These are phyloP conservation scores for Cygnus buccinator DNA, from an alignment of 2,113 vertebrate genomes.

Conservation along the genomic window DNA sequence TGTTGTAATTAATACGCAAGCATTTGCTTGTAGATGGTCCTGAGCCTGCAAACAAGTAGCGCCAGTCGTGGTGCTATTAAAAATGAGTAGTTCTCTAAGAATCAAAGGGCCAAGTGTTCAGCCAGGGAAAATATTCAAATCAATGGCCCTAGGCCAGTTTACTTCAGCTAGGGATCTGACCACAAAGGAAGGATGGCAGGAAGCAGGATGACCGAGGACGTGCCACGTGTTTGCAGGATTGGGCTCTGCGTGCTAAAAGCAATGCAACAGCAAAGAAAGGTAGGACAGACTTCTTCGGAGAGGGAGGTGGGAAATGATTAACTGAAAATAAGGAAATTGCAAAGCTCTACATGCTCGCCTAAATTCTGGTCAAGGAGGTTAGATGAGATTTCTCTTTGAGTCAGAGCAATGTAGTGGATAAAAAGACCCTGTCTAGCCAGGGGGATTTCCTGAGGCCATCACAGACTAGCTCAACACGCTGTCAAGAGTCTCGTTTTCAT, in stretches of 20 bases:
- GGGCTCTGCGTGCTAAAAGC: rapidly evolving
- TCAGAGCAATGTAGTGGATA: conserved; percentile 75
- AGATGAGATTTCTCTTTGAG: conserved; percentile 74
- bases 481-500: conserved; percentile 77
- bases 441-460: conserved; percentile 82
- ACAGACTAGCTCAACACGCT: conserved; percentile 71
- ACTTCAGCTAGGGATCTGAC: background rate
- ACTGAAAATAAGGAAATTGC: conserved; percentile 55
- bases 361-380: conserved; percentile 75
- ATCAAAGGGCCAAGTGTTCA: background rate
- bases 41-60: conserved; percentile 18
- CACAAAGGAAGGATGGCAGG: background rate
- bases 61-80: background rate
- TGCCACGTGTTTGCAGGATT: rapidly evolving
- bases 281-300: background rate
- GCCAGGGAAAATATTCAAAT: background rate
- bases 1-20: conserved; percentile 69
- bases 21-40: conserved; percentile 30
- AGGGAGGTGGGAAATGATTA: conserved; percentile 24
- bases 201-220: background rate
- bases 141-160: background rate
- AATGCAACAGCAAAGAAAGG: background rate
- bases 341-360: conserved; percentile 28
- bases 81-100: background rate
- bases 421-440: conserved; percentile 79